phyloP scores from a whole-genome alignment of 2,888 invertebrate genomes.

The Julus scanicus region DNA sequence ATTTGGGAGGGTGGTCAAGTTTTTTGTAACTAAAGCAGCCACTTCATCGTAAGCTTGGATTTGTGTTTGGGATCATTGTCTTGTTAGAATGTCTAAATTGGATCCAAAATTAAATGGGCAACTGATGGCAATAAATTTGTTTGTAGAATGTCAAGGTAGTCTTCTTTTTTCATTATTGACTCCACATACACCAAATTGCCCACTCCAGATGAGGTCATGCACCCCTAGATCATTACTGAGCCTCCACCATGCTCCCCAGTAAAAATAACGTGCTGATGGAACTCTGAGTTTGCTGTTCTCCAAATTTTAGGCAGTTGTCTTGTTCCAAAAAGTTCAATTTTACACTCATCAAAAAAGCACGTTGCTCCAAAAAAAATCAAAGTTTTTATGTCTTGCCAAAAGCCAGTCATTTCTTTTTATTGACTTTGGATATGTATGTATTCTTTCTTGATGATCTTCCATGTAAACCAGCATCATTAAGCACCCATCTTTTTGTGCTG shows the following conservation, averaged over 20 bases:
- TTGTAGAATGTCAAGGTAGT: not conserved
- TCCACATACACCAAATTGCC: constrained; percentile 21
- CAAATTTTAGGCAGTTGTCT: not conserved
- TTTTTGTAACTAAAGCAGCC: not conserved
- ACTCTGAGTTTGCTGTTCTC: constrained; percentile 7
- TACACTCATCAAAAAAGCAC: not conserved
- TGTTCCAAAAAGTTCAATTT: not conserved
- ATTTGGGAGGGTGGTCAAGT: constrained; percentile 20
- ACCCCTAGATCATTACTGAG: not conserved
- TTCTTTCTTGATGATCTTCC: too few relatives aligned
- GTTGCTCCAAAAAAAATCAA: too few relatives aligned
- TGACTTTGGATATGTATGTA: too few relatives aligned
- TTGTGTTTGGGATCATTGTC: too few relatives aligned
- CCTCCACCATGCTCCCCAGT: not conserved
- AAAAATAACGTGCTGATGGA: not conserved
- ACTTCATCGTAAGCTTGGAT: too few relatives aligned
- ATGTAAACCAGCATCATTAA: too few relatives aligned
- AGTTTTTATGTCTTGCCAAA: too few relatives aligned
- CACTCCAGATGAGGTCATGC: constrained; percentile 1
- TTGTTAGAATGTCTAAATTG: not conserved
- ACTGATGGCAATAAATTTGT: not conserved
- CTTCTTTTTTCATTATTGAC: not conserved
- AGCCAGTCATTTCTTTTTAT: too few relatives aligned
- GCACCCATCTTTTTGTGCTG: too few relatives aligned
- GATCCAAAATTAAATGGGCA: not conserved